Evolutionary conservation across 1,140 invertebrate genomes (phyloP), one percentile per base, ranked within the genome.

Genomic region (Hyposmocoma kahamanoa): DNA sequence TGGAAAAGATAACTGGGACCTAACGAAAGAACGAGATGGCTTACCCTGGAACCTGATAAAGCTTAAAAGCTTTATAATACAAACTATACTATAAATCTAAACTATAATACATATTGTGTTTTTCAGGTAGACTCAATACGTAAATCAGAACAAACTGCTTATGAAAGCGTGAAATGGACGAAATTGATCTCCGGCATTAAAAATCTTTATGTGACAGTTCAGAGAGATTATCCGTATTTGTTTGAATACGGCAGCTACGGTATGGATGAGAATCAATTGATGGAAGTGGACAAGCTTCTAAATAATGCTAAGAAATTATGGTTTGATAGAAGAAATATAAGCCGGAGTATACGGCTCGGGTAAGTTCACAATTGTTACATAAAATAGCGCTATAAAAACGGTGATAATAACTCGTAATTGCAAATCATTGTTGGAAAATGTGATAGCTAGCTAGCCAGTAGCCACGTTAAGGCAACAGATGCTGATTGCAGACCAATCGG

Each of bases 91-190:
- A n/a, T n/a, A 26, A 26, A 26, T 11, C 11, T 26, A 26, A 5
- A 26, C 24, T 11, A 6, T 26, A 26, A 6, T 26, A 26, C 5
- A 11, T 26, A 17, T 36, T 3, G 15, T 36, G 3, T 50, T 47
- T 62, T 58, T 20, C 55, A 84, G 80, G 62, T 84, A 42, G 39
- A 42, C 22, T 48, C 49, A 32, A 53, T 84, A 39, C 64, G 41
- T 38, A 70, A 61, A 3, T 58, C 60, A 2, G 52, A 56, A 15
- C 65, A 72, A 41, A 53, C 46, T 24, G 18, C 46, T 0, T 24
- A 67, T 21, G 67, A 65, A 11, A 53, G 57, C 9, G 62, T 87
- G 0, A 63, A 85, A 36, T 87, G 84, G 83, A 81, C 68, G 0
- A 50, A 61, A 46, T 53, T 87, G 2, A 86, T 86, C 34, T 72